Evolutionary conservation across 2,888 invertebrate species (phyloP).

Genomic region (Papilio elwesi): DNA sequence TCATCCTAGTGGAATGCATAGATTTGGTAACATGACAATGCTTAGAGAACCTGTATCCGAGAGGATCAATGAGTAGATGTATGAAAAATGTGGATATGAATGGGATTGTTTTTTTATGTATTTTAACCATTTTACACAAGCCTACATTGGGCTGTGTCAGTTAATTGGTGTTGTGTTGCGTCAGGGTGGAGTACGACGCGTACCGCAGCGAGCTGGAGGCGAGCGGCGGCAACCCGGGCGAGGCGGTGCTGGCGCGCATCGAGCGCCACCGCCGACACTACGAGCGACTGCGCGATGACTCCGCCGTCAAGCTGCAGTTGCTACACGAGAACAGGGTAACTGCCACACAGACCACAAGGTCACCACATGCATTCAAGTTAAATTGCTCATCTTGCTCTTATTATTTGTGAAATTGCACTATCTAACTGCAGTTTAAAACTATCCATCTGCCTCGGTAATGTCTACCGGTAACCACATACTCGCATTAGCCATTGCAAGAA

Average conservation of each 20-base stretch:
- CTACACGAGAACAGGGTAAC: conserved; percentile 97
- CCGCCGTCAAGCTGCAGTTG: conserved; percentile 97
- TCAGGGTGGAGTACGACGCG: conserved; percentile 98
- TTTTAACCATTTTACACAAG: too few species aligned
- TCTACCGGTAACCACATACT: too few species aligned
- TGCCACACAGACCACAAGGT: background rate
- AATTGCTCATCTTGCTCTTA: background rate
- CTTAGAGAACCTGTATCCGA: background rate
- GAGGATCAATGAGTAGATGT: too few species aligned
- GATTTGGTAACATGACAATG: too few species aligned
- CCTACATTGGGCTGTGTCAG: too few species aligned
- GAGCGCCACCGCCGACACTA: conserved; percentile 94
- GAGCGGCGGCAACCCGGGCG: conserved; percentile 86
- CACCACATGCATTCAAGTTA: too few species aligned
- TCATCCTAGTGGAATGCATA: background rate
- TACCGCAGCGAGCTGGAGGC: conserved; percentile 97
- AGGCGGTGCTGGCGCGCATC: conserved; percentile 90
- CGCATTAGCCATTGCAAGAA: too few species aligned
- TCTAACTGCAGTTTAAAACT: too few species aligned
- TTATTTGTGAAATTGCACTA: too few species aligned
- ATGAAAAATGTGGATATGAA: background rate
- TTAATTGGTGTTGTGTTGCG: background rate
- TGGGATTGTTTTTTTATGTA: too few species aligned
- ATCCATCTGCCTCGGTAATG: too few species aligned
- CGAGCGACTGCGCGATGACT: conserved; percentile 96